Base-by-base conservation (phyloP, 1,140 invertebrate species). In the Drosophila trapezifrons region DNA sequence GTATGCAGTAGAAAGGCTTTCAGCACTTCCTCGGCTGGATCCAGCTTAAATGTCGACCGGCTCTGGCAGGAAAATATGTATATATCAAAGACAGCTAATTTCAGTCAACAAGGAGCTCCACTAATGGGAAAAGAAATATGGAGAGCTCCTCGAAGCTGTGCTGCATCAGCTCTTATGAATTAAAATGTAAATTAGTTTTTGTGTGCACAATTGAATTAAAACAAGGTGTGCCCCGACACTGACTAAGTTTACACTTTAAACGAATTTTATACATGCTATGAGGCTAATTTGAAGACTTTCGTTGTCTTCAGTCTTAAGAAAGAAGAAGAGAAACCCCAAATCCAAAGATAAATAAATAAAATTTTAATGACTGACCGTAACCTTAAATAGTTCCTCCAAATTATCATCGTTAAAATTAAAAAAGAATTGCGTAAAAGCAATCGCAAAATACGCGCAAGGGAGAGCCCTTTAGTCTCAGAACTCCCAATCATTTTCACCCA, bases 381-480 rank as follows among this genome's bases (percentile, higher is more conserved):
- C 13, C 27, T 29, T 46, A 47, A 66, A 47, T 27, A 25, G 25
- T 79, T 79, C 13, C 32, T 10, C 9, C 25, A 52, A 54, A 83
- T 70, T 62, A 70, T 58, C 25, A 58, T 52, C 22, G 22, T 8
- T 60, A 57, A 63, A 78, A 85, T 81, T 86, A 86, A 86, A 74
- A 81, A 67, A 56, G 75, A 76, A 76, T 78, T 78, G 78, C 82
- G 78, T 54, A 76, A 73, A 76, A 62, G 47, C 56, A 47, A 60
- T 72, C 43, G 45, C 57, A 55, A 76, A 71, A 76, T 65, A 55
- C n/a, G n/a, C n/a, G n/a, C n/a, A n/a, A n/a, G n/a, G n/a, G n/a
- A n/a, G n/a, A n/a, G n/a, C 40, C 15, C 67, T 13, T 13, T 35
- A 40, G 55, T 65, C 49, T 25, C 22, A 5, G 29, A 51, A 29